These are phyloP conservation scores for Sander lucioperca DNA, from an alignment of 2,113 vertebrate genomes.

Conservation along the genomic window DNA sequence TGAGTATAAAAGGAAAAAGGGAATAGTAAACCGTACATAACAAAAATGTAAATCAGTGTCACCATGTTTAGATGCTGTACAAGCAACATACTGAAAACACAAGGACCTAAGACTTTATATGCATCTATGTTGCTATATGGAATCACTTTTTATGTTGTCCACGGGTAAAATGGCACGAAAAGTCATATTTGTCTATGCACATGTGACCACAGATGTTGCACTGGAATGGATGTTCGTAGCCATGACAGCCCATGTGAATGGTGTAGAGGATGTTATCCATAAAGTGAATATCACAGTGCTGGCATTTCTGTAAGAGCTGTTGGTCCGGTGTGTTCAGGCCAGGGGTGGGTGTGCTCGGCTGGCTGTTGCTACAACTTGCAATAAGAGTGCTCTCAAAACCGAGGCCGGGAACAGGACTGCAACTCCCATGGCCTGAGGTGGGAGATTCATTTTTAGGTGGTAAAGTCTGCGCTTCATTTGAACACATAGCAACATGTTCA, in stretches of 20 bases:
- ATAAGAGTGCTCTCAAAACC: constrained; percentile 90
- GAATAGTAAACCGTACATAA: background rate
- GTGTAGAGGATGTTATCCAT: constrained; percentile 98
- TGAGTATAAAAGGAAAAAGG: constrained; percentile 4
- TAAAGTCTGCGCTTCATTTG: constrained; percentile 85
- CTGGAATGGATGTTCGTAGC: constrained; percentile 96
- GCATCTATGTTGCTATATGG: background rate
- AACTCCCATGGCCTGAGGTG: constrained; percentile 83
- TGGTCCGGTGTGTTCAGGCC: constrained; percentile 85
- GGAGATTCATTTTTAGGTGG: constrained; percentile 87
- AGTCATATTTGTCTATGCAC: constrained; percentile 97
- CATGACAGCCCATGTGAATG: constrained; percentile 98
- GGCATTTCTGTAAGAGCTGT: constrained; percentile 92
- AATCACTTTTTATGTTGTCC: constrained; percentile 89
- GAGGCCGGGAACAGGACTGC: constrained; percentile 87
- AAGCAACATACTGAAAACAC: background rate
- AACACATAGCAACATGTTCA: constrained; percentile 80
- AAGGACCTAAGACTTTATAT: background rate
- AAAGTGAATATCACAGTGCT: constrained; percentile 96
- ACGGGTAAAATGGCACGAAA: constrained; percentile 97
- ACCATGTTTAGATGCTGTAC: background rate
- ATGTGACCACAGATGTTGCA: constrained; percentile 98
- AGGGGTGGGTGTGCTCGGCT: constrained; percentile 89
- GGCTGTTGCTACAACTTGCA: constrained; percentile 90
- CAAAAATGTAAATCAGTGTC: background rate